Evolutionary conservation across 2,888 invertebrate genomes (phyloP).

Genomic region (Pammene aurita): DNA sequence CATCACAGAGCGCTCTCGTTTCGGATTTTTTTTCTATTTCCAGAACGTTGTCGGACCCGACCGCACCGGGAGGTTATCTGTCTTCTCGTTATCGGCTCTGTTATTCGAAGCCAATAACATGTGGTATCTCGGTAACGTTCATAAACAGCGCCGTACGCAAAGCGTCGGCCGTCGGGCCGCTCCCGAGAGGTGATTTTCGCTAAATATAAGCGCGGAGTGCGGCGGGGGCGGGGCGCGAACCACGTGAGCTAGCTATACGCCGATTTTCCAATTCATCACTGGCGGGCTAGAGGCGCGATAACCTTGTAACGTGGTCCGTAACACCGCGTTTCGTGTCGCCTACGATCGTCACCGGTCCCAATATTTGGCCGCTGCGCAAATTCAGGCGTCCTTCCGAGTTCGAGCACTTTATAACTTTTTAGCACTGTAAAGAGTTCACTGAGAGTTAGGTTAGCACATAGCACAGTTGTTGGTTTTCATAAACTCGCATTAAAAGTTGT

Average conservation of each 20-base stretch:
- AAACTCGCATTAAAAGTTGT: slow-evolving; percentile 49
- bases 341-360: slow-evolving; percentile 65
- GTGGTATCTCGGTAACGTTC: slow-evolving; percentile 79
- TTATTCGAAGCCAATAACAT: slow-evolving; percentile 81
- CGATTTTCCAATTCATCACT: slow-evolving; percentile 83
- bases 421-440: slow-evolving; percentile 76
- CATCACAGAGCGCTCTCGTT: slow-evolving; percentile 67
- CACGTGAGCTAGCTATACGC: slow-evolving; percentile 84
- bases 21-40: slow-evolving; percentile 69
- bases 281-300: slow-evolving; percentile 79
- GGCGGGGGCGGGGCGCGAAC: slow-evolving; percentile 79
- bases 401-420: slow-evolving; percentile 73
- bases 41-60: slow-evolving; percentile 68
- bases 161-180: slow-evolving; percentile 74
- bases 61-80: slow-evolving; percentile 78
- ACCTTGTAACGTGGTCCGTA: slow-evolving; percentile 82
- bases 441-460: slow-evolving; percentile 43
- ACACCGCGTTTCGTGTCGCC: slow-evolving; percentile 68
- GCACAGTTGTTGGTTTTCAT: slow-evolving; percentile 44
- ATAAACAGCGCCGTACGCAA: slow-evolving; percentile 75
- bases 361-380: slow-evolving; percentile 62
- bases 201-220: slow-evolving; percentile 79
- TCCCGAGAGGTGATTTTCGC: slow-evolving; percentile 83
- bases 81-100: slow-evolving; percentile 77
- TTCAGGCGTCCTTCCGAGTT: slow-evolving; percentile 63